Base-by-base conservation (phyloP, 2,797 vertebrate species). In the Betta splendens region DNA sequence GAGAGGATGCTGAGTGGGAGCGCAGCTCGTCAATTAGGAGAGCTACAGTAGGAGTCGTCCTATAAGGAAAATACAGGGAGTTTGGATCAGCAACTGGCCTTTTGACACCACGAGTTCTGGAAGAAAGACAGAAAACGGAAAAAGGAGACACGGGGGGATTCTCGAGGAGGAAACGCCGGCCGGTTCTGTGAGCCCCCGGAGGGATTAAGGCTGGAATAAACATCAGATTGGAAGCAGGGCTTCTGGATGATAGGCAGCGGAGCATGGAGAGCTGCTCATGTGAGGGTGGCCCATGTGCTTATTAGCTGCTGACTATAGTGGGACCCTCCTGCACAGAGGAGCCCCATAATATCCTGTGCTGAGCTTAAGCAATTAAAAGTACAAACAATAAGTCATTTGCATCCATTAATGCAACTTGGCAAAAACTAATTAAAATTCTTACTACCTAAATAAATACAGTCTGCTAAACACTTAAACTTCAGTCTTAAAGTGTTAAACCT, bases 121-220 rank as follows among this genome's bases (percentile, higher is more conserved):
- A 2, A 54, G 52, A 61, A 40, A 54, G 44, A 43, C n/a, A 22
- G 18, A 22, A 4, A 9, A 23, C 32, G 31, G 8, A 15, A 37
- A 22, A 25, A 25, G 13, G 18, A 26, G 31, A 33, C 2, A 20
- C 37, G 21, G 16, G 56, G 26, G 44, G 20, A 18, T 21, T 32
- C 31, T 31, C 12, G 36, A 35, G 44, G 45, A 57, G 52, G 47
- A 64, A 60, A 56, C 49, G 53, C 22, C 60, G 64, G 25, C 62
- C 64, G 73, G 50, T 68, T 75, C 59, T 28, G 15, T 73, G 71
- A 77, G 78, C 79, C 81, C 65, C 52, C 77, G 75, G 85, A 51
- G 80, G 76, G 85, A 88, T 86, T 90, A 85, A 67, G 48, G 68
- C 57, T 86, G 84, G 88, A 85, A 87, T 86, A 79, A 87, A 81